phyloP scores from a whole-genome alignment of 2,797 vertebrate genomes.

The Potorous gilbertii region DNA sequence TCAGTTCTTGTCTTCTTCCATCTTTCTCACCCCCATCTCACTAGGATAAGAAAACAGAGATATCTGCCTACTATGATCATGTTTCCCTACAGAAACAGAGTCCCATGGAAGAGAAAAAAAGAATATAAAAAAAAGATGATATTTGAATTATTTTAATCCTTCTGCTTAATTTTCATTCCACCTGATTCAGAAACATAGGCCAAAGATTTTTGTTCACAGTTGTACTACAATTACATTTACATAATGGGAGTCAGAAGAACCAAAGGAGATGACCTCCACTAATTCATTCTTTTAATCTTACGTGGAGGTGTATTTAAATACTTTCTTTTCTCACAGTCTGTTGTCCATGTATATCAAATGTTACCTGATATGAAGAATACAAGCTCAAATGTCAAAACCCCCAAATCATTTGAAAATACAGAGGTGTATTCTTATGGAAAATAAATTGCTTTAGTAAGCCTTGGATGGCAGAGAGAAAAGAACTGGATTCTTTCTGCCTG shows the following conservation, averaged over 20 bases:
- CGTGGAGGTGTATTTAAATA: neutral
- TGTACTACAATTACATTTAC: slow-evolving; percentile 2
- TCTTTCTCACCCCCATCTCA: neutral
- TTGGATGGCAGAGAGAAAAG: neutral
- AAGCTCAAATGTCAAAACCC: slow-evolving; percentile 32
- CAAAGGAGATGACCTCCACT: slow-evolving; percentile 5
- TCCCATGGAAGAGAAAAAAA: neutral
- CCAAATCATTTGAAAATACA: slow-evolving; percentile 23
- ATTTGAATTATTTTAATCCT: neutral
- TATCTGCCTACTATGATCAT: neutral
- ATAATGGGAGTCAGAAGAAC: slow-evolving; percentile 3
- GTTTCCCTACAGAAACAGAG: neutral
- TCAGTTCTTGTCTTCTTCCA: neutral
- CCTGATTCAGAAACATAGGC: neutral
- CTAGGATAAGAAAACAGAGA: neutral
- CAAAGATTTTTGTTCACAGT: neutral
- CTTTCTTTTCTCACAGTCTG: neutral
- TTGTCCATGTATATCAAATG: neutral
- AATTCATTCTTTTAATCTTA: slow-evolving; percentile 17
- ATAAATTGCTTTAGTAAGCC: neutral
- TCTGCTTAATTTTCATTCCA: slow-evolving; percentile 16
- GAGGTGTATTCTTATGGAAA: neutral
- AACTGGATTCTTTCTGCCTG: neutral
- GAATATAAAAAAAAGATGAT: neutral
- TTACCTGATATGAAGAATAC: neutral